phyloP scores from a whole-genome alignment of 2,797 vertebrate species.

The Xenentodon cancila region DNA sequence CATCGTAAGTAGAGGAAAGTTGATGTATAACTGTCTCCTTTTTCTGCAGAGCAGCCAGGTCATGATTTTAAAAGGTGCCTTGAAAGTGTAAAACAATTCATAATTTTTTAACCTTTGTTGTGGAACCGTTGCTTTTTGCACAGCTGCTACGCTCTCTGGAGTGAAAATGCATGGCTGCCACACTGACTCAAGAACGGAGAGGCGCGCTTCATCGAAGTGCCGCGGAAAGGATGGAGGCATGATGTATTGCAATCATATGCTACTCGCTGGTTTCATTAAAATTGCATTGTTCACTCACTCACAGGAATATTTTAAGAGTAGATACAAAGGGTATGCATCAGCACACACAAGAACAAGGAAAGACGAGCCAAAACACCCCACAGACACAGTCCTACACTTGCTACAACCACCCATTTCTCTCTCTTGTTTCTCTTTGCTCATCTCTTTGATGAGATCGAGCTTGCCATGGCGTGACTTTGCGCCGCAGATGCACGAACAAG shows the following conservation, averaged over 20 bases:
- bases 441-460: constrained; percentile 72
- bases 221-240: constrained; percentile 28
- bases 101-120: too few species aligned
- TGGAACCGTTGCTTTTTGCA: too few species aligned
- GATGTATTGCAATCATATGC: constrained; percentile 47
- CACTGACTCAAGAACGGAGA: constrained; percentile 37
- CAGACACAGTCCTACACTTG: constrained; percentile 29
- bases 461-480: constrained; percentile 76
- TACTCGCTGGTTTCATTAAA: constrained; percentile 59
- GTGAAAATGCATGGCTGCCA: constrained; percentile 17
- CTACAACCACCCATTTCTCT: constrained; percentile 36
- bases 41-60: too few species aligned
- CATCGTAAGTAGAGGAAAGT: too few species aligned
- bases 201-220: constrained; percentile 26
- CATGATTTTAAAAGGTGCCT: too few species aligned
- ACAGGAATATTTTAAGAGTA: constrained; percentile 41
- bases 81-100: too few species aligned
- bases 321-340: constrained; percentile 61
- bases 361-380: constrained; percentile 31
- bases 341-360: constrained; percentile 41
- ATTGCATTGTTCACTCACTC: constrained; percentile 62
- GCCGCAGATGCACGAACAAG: constrained; percentile 66
- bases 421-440: constrained; percentile 36
- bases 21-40: too few species aligned
- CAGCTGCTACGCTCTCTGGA: not conserved